Evolutionary conservation across 2,113 vertebrate species (phyloP).

Genomic region (Hoplias malabaricus): DNA sequence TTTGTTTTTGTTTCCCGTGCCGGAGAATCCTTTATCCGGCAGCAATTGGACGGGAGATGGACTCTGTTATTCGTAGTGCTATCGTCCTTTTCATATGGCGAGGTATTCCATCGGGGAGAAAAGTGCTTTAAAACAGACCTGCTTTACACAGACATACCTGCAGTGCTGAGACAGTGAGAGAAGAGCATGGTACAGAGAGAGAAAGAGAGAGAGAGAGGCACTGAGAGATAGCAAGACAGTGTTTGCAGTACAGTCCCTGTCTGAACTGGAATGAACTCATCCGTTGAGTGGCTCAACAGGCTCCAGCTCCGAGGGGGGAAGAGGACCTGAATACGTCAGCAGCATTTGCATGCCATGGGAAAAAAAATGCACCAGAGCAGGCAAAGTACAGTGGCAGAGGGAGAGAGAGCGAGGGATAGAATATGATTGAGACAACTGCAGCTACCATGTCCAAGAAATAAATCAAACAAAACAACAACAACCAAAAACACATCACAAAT

Average conservation of each 20-base stretch:
- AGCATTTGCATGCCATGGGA: constrained; percentile 54
- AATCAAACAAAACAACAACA: background rate
- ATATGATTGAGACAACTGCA: background rate
- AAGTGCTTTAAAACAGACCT: constrained; percentile 11
- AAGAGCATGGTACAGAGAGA: no score
- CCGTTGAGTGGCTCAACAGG: background rate
- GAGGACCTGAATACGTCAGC: background rate
- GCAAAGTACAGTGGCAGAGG: constrained; percentile 11
- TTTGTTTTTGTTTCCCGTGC: constrained; percentile 24
- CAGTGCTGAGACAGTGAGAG: constrained; percentile 1
- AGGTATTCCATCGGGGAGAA: constrained; percentile 14
- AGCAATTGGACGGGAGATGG: background rate
- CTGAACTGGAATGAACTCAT: constrained; percentile 10
- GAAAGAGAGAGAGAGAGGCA: background rate
- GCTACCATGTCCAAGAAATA: no score
- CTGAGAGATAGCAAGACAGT: background rate
- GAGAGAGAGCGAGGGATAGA: background rate
- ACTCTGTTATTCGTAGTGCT: background rate
- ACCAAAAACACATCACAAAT: constrained; percentile 1
- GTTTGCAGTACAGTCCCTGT: background rate
- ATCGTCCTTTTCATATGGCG: background rate
- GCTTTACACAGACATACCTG: constrained; percentile 10
- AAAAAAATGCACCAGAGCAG: constrained; percentile 51
- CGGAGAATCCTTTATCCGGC: background rate
- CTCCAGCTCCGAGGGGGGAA: background rate